Conservation (phyloP, 2,888 invertebrate species). For the Yponomeuta evonymella region DNA sequence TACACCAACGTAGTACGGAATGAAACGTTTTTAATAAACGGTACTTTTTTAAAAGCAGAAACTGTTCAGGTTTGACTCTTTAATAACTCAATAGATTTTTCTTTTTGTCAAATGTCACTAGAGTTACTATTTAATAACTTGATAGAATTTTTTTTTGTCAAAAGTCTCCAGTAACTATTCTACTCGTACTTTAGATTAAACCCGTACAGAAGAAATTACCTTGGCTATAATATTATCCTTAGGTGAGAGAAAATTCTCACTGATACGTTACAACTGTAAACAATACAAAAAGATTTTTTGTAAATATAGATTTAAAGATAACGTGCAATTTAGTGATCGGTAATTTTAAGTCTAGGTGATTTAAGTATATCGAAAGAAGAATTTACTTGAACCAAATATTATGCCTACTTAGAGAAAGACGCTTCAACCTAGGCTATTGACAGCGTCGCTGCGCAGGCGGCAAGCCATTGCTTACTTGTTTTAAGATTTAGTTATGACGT, state of each 20-base stretch:
- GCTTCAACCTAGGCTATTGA: conserved; percentile 37
- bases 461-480: too few relatives aligned
- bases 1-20: neutral
- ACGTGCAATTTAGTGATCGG: conserved; percentile 69
- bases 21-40: neutral
- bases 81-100: neutral
- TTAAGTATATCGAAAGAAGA: conserved; percentile 31
- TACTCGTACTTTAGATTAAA: too few relatives aligned
- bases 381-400: conserved; percentile 16
- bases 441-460: too few relatives aligned
- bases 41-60: neutral
- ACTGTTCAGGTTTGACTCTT: neutral
- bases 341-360: conserved; percentile 59
- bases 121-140: neutral
- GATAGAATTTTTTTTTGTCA: too few relatives aligned
- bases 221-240: neutral
- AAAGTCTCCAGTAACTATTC: neutral
- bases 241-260: conserved; percentile 30
- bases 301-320: conserved; percentile 63
- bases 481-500: too few relatives aligned
- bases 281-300: conserved; percentile 57
- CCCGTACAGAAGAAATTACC: too few relatives aligned
- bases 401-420: conserved; percentile 14
- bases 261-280: conserved; percentile 55
- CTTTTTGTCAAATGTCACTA: neutral